Evolutionary conservation across 2,113 vertebrate genomes (phyloP).

Genomic region (Bos javanicus): DNA sequence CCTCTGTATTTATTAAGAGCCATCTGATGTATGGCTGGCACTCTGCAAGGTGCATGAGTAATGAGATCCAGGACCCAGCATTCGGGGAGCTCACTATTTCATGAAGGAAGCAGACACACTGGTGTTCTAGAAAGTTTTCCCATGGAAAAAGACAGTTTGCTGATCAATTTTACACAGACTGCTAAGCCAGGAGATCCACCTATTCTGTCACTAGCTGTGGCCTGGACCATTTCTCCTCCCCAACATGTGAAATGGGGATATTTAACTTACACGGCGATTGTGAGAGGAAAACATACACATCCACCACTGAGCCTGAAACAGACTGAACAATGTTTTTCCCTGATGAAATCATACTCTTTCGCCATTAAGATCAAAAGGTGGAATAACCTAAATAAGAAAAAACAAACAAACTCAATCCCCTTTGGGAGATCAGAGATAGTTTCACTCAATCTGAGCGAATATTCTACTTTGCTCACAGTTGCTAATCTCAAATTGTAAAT

Average conservation of each 20-base stretch:
- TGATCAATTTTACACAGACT: not conserved
- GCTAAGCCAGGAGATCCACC: not conserved
- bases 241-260: not conserved
- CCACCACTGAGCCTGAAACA: not conserved
- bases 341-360: not conserved
- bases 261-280: not conserved
- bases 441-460: not conserved
- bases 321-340: not conserved
- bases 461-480: slow-evolving; percentile 38
- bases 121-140: not conserved
- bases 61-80: not conserved
- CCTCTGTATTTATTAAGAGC: not conserved
- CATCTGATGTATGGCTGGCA: not conserved
- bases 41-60: not conserved
- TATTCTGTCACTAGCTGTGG: not conserved
- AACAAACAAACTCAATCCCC: not conserved
- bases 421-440: slow-evolving; percentile 12
- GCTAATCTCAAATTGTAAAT: slow-evolving; percentile 41
- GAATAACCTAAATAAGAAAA: not conserved
- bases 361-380: slow-evolving; percentile 33
- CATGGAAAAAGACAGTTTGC: not conserved
- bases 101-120: not conserved
- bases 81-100: not conserved
- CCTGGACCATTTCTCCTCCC: not conserved
- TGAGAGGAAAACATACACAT: not conserved